These are phyloP conservation scores for Nothobranchius kuhntae DNA, from an alignment of 2,113 vertebrate genomes.

Conservation along the genomic window DNA sequence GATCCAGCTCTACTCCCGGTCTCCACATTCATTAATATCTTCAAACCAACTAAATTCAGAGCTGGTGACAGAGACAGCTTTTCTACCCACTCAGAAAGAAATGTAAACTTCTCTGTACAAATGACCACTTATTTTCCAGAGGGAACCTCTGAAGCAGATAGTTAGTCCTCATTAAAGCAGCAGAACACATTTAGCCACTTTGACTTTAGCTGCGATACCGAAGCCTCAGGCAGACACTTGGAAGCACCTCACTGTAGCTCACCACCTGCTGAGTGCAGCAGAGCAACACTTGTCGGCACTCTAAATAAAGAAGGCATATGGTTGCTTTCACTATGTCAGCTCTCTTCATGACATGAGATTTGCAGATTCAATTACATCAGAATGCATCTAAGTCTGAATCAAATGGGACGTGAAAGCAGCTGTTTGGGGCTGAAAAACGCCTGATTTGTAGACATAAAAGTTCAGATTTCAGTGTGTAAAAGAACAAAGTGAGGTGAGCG, in stretches of 20 bases:
- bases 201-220: neutral
- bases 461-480: neutral
- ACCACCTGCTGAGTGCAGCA: slow-evolving; percentile 59
- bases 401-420: neutral
- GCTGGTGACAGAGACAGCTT: neutral
- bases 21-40: too few relatives aligned
- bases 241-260: slow-evolving; percentile 5
- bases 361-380: slow-evolving; percentile 23
- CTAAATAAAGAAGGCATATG: slow-evolving; percentile 61
- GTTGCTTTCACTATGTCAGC: slow-evolving; percentile 32
- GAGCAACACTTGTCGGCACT: slow-evolving; percentile 54
- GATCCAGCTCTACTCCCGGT: too few relatives aligned
- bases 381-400: slow-evolving; percentile 11
- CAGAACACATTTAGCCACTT: neutral
- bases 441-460: neutral
- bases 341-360: slow-evolving; percentile 21
- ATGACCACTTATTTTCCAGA: neutral
- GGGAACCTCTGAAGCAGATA: neutral
- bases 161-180: too few relatives aligned
- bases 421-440: neutral
- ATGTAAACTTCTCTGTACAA: neutral
- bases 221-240: slow-evolving; percentile 2
- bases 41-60: too few relatives aligned
- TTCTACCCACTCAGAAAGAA: neutral
- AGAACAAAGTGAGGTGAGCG: neutral